A percentile compares a stretch with the other conserved stretches of the same genome.
phyloP scores from a whole-genome alignment of 2,888 invertebrate species.

The Micoletzkya japonica region DNA sequence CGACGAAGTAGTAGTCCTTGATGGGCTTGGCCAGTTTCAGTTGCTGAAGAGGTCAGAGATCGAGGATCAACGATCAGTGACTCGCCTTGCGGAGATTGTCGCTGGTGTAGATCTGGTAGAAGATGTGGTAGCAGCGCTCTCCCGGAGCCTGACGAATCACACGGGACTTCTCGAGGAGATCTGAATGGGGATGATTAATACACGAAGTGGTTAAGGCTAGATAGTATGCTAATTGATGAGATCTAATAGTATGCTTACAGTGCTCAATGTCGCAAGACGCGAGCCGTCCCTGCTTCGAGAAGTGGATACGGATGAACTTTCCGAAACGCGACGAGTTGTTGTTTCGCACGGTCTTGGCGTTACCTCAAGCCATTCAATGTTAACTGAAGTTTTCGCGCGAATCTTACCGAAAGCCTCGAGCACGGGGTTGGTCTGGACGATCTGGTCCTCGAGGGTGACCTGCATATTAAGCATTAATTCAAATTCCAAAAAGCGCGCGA shows the following conservation, averaged over 20 bases:
- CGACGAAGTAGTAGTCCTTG: constrained; percentile 88
- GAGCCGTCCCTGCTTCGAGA: constrained; percentile 93
- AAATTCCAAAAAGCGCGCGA: background rate
- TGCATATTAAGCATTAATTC: constrained; percentile 63
- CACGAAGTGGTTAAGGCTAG: background rate
- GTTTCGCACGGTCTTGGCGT: constrained; percentile 99
- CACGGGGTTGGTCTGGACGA: constrained; percentile 98
- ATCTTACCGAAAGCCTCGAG: constrained; percentile 95
- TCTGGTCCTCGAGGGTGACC: constrained; percentile 97
- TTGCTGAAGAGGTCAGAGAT: constrained; percentile 25
- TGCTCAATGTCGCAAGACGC: constrained; percentile 99
- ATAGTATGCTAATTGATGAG: background rate
- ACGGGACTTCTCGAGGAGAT: constrained; percentile 99
- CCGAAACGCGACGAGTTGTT: constrained; percentile 99
- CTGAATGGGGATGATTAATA: constrained; percentile 69
- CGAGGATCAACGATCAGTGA: background rate
- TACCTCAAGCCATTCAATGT: constrained; percentile 72
- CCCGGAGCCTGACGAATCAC: constrained; percentile 89
- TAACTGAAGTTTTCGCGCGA: background rate
- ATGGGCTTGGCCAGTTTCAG: constrained; percentile 78
- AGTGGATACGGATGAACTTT: constrained; percentile 99
- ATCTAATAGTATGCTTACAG: constrained; percentile 75
- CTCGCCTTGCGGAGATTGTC: constrained; percentile 69
- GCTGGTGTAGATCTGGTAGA: constrained; percentile 79
- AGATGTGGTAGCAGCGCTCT: constrained; percentile 99